Evolutionary conservation across 2,888 invertebrate species (phyloP), one percentile per base, ranked within the genome.

Genomic region (Elegia similella): DNA sequence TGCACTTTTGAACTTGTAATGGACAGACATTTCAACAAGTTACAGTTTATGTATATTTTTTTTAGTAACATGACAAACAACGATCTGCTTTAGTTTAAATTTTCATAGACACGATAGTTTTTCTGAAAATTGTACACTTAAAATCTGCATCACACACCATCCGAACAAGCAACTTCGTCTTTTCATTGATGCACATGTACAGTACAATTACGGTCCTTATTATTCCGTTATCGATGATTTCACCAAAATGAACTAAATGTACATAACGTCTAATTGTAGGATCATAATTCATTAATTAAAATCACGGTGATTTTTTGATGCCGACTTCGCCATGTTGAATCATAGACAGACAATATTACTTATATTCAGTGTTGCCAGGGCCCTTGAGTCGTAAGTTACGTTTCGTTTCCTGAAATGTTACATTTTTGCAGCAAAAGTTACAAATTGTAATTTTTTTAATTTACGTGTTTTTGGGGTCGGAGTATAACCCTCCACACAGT

Each of bases 1-100:
- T 62, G 98, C 96, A 78, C 98, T 98, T 92, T 99, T 99, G 84
- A 99, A 99, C 89, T 99, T 99, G 92, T 99, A 99, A 89, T 99
- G 99, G 68, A 99, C 98, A 77, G 98, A 98, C 96, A 98, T 98
- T 79, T 83, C 91, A 78, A 55, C 52, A 43, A 16, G 42, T 29
- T 15, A 15, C 43, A 32, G 29, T 8, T 32, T 13, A 12, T 15
- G 13, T 13, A 42, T 32, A 38, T 29, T 13, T 42, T 58, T 58
- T 58, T 55, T 47, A 60, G 50, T 61, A 63, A 46, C 67, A 67
- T 67, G 64, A 60, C 64, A 63, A 58, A 42, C 48, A 5, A 23
- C 23, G 23, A 23, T 2, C 23, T 23, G 23, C 2, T 23, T n/a
- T n/a, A 38, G 2, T 38, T 38, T 2, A 7, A 38, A 38, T 2